Conservation (phyloP, 1,140 invertebrate species). For the Camponotus pennsylvanicus region DNA sequence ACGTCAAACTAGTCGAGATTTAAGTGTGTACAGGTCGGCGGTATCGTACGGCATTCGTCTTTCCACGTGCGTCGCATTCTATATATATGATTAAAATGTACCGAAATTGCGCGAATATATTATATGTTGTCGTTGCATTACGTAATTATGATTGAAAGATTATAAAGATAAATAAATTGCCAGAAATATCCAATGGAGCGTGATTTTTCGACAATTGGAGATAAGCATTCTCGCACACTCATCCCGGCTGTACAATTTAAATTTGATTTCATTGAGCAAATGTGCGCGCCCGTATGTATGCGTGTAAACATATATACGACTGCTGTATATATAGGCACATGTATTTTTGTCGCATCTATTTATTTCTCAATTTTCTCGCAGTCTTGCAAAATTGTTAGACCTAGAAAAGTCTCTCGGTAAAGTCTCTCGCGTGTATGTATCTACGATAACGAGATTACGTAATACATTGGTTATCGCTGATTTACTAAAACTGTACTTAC, state of each 20-base stretch:
- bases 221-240: no score
- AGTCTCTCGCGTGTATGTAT: neutral
- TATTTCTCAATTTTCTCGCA: neutral
- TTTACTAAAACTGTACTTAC: conserved; percentile 12
- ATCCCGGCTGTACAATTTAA: no score
- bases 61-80: conserved; percentile 10
- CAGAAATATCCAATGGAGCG: neutral
- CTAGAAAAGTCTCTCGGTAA: conserved; percentile 20
- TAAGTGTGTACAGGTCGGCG: neutral
- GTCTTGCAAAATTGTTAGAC: neutral
- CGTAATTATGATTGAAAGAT: neutral
- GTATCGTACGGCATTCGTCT: conserved; percentile 7
- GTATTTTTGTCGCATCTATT: neutral
- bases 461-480: conserved; percentile 10
- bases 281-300: no score
- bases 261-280: no score
- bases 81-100: neutral
- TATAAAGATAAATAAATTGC: no score
- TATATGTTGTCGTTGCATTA: neutral
- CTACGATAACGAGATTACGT: neutral
- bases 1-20: conserved; percentile 39
- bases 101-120: neutral
- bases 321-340: conserved; percentile 9
- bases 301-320: neutral
- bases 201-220: neutral